A percentile compares a stretch with the other conserved stretches of the same genome.
Evolutionary conservation across 2,797 vertebrate species (phyloP).

Genomic region (Mergus octosetaceus): DNA sequence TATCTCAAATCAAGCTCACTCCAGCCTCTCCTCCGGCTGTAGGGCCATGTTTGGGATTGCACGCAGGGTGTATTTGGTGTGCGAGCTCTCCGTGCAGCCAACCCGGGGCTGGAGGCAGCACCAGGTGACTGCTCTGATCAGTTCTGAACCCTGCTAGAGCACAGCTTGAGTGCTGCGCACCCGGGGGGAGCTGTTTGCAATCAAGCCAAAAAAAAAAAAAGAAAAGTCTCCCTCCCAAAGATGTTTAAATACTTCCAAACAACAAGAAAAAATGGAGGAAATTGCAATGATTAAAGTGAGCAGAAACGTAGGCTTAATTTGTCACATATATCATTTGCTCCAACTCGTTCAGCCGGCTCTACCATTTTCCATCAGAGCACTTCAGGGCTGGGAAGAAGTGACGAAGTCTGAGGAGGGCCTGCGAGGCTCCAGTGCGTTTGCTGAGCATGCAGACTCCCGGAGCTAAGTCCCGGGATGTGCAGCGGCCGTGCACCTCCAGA

Average conservation of each 20-base stretch:
- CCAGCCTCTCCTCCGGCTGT: accelerated
- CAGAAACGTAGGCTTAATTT: conserved; percentile 59
- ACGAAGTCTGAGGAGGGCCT: not conserved
- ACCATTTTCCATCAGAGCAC: conserved; percentile 27
- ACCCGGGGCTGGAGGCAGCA: not conserved
- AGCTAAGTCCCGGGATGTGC: accelerated
- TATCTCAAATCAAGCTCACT: not conserved
- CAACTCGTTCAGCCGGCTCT: not conserved
- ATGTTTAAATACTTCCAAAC: conserved; percentile 60
- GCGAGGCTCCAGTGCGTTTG: not conserved
- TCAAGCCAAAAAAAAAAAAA: not conserved
- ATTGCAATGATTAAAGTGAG: conserved; percentile 56
- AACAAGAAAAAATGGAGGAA: conserved; percentile 60
- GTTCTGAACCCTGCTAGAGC: conserved; percentile 3
- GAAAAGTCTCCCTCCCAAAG: not conserved
- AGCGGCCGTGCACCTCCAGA: accelerated
- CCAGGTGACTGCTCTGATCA: conserved; percentile 21
- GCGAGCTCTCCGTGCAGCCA: not conserved
- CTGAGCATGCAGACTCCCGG: not conserved
- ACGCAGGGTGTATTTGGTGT: not conserved
- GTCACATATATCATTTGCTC: conserved; percentile 57
- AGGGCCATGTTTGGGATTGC: not conserved
- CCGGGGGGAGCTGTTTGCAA: conserved; percentile 19
- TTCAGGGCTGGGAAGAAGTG: conserved; percentile 16
- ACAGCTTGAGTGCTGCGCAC: not conserved